phyloP scores from a whole-genome alignment of 2,888 invertebrate species.

The Anagyrus pseudococci region DNA sequence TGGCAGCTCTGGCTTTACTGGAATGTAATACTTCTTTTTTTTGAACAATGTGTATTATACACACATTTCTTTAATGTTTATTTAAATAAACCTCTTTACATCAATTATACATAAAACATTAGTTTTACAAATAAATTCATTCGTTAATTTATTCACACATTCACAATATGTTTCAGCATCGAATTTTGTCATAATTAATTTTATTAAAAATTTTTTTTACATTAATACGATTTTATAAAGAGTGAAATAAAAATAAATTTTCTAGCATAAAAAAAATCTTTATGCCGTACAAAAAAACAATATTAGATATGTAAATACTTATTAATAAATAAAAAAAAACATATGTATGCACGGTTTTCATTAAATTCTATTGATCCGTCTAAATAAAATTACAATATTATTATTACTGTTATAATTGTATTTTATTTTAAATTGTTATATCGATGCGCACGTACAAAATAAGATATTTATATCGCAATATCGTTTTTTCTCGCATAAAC shows the following conservation, averaged over 20 bases:
- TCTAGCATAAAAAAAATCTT: conserved; percentile 38
- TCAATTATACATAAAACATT: conserved; percentile 28
- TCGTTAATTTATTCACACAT: conserved; percentile 24
- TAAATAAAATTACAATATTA: conserved; percentile 55
- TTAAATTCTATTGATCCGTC: conserved; percentile 39
- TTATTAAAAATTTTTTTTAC: conserved; percentile 12
- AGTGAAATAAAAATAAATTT: conserved; percentile 21
- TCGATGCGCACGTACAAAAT: conserved; percentile 47
- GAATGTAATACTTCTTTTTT: conserved; percentile 50
- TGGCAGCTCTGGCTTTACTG: conserved; percentile 55
- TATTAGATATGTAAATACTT: conserved; percentile 47
- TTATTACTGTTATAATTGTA: conserved; percentile 40
- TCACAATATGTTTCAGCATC: conserved; percentile 23
- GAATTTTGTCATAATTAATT: conserved; percentile 33
- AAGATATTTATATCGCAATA: conserved; percentile 50
- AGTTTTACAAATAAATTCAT: conserved; percentile 26
- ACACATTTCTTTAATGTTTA: conserved; percentile 26
- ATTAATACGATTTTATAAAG: too few relatives aligned
- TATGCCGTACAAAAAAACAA: conserved; percentile 45
- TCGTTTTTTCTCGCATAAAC: conserved; percentile 41
- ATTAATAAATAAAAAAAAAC: conserved; percentile 50
- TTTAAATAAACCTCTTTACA: conserved; percentile 25
- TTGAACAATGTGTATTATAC: conserved; percentile 29
- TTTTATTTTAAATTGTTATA: conserved; percentile 34
- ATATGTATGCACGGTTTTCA: conserved; percentile 45